Conservation (phyloP, 2,888 invertebrate genomes). For the Lacanobia oleracea region DNA sequence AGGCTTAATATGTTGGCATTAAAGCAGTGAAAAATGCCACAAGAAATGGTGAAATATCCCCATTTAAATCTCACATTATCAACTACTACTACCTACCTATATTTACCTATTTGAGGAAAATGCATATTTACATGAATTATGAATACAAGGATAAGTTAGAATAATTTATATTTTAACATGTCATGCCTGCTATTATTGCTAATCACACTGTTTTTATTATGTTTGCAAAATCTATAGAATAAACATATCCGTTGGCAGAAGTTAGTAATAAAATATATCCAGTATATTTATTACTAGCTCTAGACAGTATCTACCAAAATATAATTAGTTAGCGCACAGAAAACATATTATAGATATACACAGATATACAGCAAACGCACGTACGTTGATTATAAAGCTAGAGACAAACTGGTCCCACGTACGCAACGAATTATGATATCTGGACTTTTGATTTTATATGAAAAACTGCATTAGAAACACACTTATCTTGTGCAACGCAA, state of each 20-base stretch:
- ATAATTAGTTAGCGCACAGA: conserved; percentile 30
- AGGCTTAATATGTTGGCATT: too few species aligned
- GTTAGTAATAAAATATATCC: conserved; percentile 48
- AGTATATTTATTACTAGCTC: conserved; percentile 48
- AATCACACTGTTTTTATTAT: conserved; percentile 6
- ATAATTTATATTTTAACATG: conserved; percentile 4
- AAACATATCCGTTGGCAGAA: not conserved
- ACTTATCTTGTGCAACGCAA: too few species aligned
- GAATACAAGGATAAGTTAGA: conserved; percentile 6
- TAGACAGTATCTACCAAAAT: not conserved
- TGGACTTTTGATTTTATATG: too few species aligned
- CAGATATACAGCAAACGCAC: too few species aligned
- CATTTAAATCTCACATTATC: not conserved
- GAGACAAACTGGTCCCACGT: too few species aligned
- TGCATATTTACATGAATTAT: conserved; percentile 52
- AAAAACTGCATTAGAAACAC: too few species aligned
- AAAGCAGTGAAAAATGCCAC: not conserved
- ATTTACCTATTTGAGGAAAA: conserved; percentile 26
- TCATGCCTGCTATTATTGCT: conserved; percentile 9
- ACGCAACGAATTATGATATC: too few species aligned
- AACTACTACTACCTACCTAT: conserved; percentile 1
- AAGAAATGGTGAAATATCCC: conserved; percentile 21
- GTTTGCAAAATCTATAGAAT: conserved; percentile 19
- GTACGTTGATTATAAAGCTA: too few species aligned
- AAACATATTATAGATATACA: not conserved